Conservation (phyloP, 1,140 invertebrate genomes). For the Elymnias hypermnestra region DNA sequence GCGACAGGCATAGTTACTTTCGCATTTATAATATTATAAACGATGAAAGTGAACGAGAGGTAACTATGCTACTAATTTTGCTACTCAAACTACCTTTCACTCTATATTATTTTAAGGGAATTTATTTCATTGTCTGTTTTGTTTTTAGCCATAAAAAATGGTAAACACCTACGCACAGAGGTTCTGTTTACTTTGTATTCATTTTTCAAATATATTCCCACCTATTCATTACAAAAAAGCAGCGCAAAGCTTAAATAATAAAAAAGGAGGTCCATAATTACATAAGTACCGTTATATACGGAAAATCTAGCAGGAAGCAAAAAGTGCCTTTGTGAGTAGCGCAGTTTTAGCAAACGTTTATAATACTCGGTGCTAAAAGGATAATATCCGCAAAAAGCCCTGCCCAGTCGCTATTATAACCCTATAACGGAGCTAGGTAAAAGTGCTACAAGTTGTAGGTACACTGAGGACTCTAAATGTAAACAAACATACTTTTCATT, state of each 20-base stretch:
- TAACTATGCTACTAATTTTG: too few relatives aligned
- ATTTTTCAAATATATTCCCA: too few relatives aligned
- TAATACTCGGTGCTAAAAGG: constrained; percentile 65
- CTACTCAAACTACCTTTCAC: too few relatives aligned
- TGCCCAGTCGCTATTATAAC: constrained; percentile 48
- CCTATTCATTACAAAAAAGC: too few relatives aligned
- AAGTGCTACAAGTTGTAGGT: constrained; percentile 35
- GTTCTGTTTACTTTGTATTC: too few relatives aligned
- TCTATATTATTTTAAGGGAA: too few relatives aligned
- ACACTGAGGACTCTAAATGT: constrained; percentile 23
- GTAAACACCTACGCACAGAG: too few relatives aligned
- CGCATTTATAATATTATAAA: too few relatives aligned
- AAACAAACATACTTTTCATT: constrained; percentile 3
- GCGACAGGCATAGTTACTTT: too few relatives aligned
- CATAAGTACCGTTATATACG: constrained; percentile 9
- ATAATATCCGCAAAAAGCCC: constrained; percentile 67
- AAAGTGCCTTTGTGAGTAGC: constrained; percentile 5
- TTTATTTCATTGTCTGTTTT: too few relatives aligned
- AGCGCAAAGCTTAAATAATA: constrained; percentile 3
- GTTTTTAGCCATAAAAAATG: too few relatives aligned
- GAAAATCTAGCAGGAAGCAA: constrained; percentile 3
- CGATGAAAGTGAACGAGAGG: too few relatives aligned
- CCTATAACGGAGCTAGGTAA: constrained; percentile 58
- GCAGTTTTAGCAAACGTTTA: constrained; percentile 47
- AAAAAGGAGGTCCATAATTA: constrained; percentile 1